Percentiles rank a stretch among this genome's conserved stretches.
phyloP scores from a whole-genome alignment of 2,797 vertebrate genomes.

The Pseudocheirus occidentalis region DNA sequence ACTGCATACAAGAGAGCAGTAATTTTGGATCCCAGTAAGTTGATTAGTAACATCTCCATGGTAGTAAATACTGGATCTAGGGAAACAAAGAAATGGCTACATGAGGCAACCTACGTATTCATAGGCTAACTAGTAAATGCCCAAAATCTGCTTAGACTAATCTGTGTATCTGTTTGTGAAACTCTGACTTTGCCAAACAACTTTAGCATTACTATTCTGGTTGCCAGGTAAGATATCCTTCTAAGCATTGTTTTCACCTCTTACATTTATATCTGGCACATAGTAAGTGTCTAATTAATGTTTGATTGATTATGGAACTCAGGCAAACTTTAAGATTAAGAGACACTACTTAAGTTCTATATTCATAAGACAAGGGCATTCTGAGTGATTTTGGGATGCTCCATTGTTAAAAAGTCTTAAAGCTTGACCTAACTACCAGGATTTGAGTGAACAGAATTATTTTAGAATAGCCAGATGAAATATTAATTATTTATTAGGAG shows the following conservation, averaged over 20 bases:
- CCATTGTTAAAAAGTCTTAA: conserved; percentile 3
- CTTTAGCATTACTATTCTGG: not conserved
- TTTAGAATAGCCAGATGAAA: not conserved
- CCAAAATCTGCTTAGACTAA: not conserved
- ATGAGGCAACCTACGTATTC: not conserved
- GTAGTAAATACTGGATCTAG: conserved; percentile 16
- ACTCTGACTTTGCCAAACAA: not conserved
- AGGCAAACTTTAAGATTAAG: not conserved
- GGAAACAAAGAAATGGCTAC: not conserved
- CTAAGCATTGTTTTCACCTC: not conserved
- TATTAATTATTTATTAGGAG: not conserved
- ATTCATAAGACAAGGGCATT: not conserved
- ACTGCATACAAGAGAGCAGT: not conserved
- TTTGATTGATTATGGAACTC: not conserved
- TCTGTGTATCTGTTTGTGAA: not conserved
- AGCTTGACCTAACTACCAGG: not conserved
- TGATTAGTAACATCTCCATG: conserved; percentile 15
- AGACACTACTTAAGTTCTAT: not conserved
- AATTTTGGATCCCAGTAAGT: not conserved
- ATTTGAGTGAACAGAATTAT: not conserved
- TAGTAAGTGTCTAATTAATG: no score
- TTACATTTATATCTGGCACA: no score
- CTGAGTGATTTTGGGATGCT: not conserved
- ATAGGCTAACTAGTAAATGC: not conserved
- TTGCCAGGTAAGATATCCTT: not conserved